A percentile compares a stretch with the other conserved stretches of the same genome.
These are phyloP conservation scores for Anthonomus grandis DNA, from an alignment of 1,140 invertebrate species.

Conservation along the genomic window DNA sequence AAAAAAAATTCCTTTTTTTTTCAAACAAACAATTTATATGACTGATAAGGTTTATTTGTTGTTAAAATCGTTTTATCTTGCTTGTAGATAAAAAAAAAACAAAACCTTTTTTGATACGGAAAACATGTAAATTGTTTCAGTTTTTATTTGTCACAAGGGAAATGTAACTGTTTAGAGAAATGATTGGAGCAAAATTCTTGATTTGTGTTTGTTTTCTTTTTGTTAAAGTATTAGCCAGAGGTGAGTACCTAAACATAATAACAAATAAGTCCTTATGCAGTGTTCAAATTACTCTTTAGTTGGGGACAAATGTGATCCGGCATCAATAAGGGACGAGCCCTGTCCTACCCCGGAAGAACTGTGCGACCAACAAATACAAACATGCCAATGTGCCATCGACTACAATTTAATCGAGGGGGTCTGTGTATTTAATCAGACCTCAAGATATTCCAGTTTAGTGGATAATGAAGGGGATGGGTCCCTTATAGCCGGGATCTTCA, in stretches of 20 bases:
- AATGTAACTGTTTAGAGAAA: constrained; percentile 1
- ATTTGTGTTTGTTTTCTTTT: constrained; percentile 15
- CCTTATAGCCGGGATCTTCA: constrained; percentile 33
- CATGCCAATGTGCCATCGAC: constrained; percentile 23
- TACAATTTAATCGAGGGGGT: constrained; percentile 20
- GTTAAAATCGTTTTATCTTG: constrained; percentile 13
- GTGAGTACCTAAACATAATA: constrained; percentile 14
- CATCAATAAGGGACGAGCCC: not conserved
- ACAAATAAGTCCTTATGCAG: constrained; percentile 4
- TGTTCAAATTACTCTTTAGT: constrained; percentile 23
- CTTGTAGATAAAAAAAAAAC: constrained; percentile 17
- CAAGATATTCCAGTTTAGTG: constrained; percentile 31
- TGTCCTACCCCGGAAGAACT: constrained; percentile 15
- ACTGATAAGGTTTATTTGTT: constrained; percentile 11
- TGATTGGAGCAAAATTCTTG: constrained; percentile 12
- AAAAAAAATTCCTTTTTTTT: constrained; percentile 3
- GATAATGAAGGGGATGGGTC: constrained; percentile 33
- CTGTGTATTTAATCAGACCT: constrained; percentile 3
- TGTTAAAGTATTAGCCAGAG: constrained; percentile 14
- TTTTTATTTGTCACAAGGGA: constrained; percentile 3
- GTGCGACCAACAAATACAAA: constrained; percentile 20
- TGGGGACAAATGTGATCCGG: constrained; percentile 26
- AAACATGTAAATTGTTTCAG: no score
- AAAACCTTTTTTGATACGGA: no score
- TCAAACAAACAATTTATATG: not conserved